Conservation (phyloP, 2,888 invertebrate genomes). For the Leucoptera coffeella region DNA sequence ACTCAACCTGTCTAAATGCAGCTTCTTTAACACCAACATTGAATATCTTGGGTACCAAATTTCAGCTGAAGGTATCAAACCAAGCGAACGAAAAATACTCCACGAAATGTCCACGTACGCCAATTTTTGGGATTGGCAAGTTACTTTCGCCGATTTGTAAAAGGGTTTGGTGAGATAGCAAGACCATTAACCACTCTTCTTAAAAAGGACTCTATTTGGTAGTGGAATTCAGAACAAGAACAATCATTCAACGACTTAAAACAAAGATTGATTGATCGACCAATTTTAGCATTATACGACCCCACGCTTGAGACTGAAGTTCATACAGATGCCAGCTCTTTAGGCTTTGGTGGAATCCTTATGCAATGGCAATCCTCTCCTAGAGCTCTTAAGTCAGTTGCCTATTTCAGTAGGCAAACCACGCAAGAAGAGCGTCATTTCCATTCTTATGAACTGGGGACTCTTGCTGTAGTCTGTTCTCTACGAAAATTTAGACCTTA, state of each 20-base stretch:
- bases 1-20: background rate
- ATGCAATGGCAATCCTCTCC: too few species aligned
- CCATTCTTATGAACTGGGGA: slow-evolving; percentile 12
- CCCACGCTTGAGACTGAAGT: slow-evolving; percentile 8
- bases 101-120: slow-evolving; percentile 1
- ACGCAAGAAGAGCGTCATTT: slow-evolving; percentile 9
- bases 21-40: background rate
- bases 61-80: background rate
- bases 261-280: background rate
- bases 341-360: too few species aligned
- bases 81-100: background rate
- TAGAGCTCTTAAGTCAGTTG: too few species aligned
- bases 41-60: slow-evolving; percentile 2
- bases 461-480: slow-evolving; percentile 8
- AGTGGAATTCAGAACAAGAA: background rate
- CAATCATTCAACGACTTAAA: background rate
- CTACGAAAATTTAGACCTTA: background rate
- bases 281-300: slow-evolving; percentile 9
- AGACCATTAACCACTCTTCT: slow-evolving; percentile 1
- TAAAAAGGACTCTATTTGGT: slow-evolving; percentile 2
- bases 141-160: too few species aligned
- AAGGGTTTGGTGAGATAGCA: slow-evolving; percentile 3
- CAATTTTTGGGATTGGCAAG: too few species aligned
- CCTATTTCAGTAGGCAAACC: slow-evolving; percentile 9
- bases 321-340: too few species aligned